These are phyloP conservation scores for Samia ricini DNA, from an alignment of 1,140 invertebrate species.

Conservation along the genomic window DNA sequence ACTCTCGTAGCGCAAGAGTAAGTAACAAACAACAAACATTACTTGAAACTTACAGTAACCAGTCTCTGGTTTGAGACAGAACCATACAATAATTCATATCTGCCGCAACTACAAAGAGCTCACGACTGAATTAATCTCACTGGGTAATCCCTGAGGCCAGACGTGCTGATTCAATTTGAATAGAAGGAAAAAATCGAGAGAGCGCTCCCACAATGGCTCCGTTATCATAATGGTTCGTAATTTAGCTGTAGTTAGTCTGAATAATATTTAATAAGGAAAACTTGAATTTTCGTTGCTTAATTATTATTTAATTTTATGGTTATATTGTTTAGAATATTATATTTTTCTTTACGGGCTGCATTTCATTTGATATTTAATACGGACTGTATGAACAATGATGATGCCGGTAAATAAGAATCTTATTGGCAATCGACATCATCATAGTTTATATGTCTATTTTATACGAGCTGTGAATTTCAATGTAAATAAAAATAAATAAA, in stretches of 20 bases:
- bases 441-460: too few relatives aligned
- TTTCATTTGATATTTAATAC: too few relatives aligned
- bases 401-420: too few relatives aligned
- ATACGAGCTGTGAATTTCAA: too few relatives aligned
- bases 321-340: too few relatives aligned
- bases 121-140: conserved; percentile 18
- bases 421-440: too few relatives aligned
- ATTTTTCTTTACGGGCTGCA: too few relatives aligned
- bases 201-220: background rate
- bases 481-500: too few relatives aligned
- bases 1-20: background rate
- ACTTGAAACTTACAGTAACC: background rate
- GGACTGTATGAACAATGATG: too few relatives aligned
- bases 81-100: conserved; percentile 7
- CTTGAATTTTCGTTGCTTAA: background rate
- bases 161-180: conserved; percentile 40
- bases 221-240: conserved; percentile 15
- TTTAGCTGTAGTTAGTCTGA: conserved; percentile 12
- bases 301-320: background rate
- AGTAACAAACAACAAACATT: background rate
- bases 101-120: conserved; percentile 12
- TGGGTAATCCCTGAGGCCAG: conserved; percentile 8
- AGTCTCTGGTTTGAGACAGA: background rate
- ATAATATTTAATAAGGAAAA: conserved; percentile 2
- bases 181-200: conserved; percentile 24